Evolutionary conservation across 2,113 vertebrate genomes (phyloP).

Genomic region (Glaucidium brasilianum): DNA sequence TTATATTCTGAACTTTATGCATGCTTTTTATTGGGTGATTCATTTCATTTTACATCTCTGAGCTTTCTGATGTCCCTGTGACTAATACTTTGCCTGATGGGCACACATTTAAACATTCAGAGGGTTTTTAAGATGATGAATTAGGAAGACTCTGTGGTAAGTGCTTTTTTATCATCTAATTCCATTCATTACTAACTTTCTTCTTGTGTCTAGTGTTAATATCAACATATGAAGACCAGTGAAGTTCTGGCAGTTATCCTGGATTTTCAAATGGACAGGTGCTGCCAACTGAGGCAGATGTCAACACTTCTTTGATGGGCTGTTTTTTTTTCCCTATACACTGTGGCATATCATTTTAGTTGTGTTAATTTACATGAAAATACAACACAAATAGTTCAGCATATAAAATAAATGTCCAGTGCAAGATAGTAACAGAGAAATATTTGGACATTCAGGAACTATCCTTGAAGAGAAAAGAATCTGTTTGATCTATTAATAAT

Average conservation of each 20-base stretch:
- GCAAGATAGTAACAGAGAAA: neutral
- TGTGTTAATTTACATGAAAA: neutral
- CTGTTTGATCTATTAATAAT: slow-evolving; percentile 54
- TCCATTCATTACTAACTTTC: neutral
- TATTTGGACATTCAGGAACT: neutral
- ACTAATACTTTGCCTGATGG: neutral
- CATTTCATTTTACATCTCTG: neutral
- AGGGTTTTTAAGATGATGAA: neutral
- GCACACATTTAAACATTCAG: neutral
- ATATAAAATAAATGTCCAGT: neutral
- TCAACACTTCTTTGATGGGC: neutral
- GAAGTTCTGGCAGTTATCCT: neutral
- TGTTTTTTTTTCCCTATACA: neutral
- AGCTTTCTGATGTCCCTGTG: neutral
- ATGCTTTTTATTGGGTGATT: neutral
- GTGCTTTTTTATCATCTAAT: neutral
- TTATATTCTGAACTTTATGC: neutral
- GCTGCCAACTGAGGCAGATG: neutral
- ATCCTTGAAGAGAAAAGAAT: neutral
- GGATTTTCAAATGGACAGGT: neutral
- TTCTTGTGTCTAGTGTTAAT: neutral
- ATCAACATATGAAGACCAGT: neutral
- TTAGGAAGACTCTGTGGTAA: neutral
- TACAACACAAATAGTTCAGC: neutral
- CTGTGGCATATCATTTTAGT: neutral